Base-by-base conservation (phyloP, 2,113 vertebrate species). In the Sceloporus tristichus region DNA sequence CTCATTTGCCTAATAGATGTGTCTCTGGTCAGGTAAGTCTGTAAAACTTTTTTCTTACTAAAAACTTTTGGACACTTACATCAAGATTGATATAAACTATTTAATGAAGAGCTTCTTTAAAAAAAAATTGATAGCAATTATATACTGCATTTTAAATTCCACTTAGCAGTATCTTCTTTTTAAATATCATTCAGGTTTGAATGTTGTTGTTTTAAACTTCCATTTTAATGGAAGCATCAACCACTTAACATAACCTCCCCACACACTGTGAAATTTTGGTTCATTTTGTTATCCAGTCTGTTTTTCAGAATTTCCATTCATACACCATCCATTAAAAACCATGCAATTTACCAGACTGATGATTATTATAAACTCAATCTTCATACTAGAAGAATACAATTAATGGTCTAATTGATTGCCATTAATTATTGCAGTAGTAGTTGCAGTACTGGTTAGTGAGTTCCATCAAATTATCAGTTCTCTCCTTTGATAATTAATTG, bases 151-250 rank as follows among this genome's bases (percentile, higher is more conserved):
- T 29, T 2, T 0, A 10, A 91, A 71, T 71, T 94, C 79, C 89
- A 90, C 77, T 68, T 87, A 91, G 40, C 87, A 89, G 73, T 84
- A 92, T 90, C 87, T 88, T 80, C 88, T 89, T 82, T 48, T 48
- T 48, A 48, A 91, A 90, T 80, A 40, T 48, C 38, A 89, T 89
- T 80, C 87, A 59, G 78, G 77, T 70, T 54, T 23, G 27, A 42
- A n/a, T 13, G 19, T 66, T 85, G 18, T 59, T 38, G 23, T 19
- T 87, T 87, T 79, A 27, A 6, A 19, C 56, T 19, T 84, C 93
- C 79, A 86, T 91, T 94, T 94, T 94, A 93, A 96, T 94, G 88
- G 84, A 91, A 91, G 89, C 84, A 92, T 82, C 82, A 91, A 87
- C 81, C 84, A 91, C 90, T 96, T 93, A 95, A 91, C 74, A 92